Evolutionary conservation across 2,113 vertebrate genomes (phyloP).

Genomic region (Anolis carolinensis): DNA sequence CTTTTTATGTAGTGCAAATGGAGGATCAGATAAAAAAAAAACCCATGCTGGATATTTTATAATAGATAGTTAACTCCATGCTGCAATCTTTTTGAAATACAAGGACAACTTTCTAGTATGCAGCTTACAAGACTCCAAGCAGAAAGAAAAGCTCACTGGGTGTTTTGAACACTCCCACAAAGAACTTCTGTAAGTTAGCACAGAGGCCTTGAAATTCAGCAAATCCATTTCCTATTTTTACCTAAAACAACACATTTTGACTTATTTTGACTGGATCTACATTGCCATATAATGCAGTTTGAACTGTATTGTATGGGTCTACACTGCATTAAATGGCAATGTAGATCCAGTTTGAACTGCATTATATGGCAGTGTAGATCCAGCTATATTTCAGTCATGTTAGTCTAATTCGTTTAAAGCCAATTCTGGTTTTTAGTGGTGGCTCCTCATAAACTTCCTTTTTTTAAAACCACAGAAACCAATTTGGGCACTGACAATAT

Average conservation of each 20-base stretch:
- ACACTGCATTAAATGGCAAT: too few relatives aligned
- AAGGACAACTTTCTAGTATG: constrained; percentile 32
- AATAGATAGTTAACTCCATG: constrained; percentile 24
- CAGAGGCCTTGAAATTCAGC: neutral
- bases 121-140: constrained; percentile 26
- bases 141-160: constrained; percentile 37
- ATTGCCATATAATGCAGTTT: too few relatives aligned
- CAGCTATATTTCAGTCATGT: neutral
- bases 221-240: constrained; percentile 12
- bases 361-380: too few relatives aligned
- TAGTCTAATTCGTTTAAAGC: constrained; percentile 11
- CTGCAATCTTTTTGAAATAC: constrained; percentile 34
- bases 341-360: too few relatives aligned
- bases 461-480: neutral
- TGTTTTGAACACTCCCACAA: constrained; percentile 29
- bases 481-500: neutral
- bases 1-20: constrained; percentile 19
- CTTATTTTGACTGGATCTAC: neutral
- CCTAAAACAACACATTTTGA: neutral
- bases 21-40: constrained; percentile 12
- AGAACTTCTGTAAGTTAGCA: constrained; percentile 19
- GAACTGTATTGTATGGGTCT: too few relatives aligned
- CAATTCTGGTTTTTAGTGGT: neutral
- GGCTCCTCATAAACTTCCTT: constrained; percentile 23
- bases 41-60: too few relatives aligned